These are phyloP conservation scores for Siderastrea siderea DNA, from an alignment of 92 coral and sea anemone species.

Conservation along the genomic window DNA sequence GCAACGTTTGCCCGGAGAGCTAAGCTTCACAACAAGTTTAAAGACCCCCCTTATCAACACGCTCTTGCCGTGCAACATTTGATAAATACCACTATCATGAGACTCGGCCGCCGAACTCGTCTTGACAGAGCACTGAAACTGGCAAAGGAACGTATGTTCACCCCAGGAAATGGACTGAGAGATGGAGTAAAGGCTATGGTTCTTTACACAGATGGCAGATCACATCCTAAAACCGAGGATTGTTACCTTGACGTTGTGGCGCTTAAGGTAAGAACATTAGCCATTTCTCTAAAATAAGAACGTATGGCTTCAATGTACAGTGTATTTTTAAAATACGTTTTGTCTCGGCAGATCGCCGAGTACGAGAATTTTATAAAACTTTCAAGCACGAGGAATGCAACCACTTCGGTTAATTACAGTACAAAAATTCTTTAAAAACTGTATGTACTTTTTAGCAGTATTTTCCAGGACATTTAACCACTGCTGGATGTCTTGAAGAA, in stretches of 20 bases:
- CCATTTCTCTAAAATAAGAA: background rate
- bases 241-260: background rate
- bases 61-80: background rate
- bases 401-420: no score
- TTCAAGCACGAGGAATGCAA: no score
- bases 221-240: background rate
- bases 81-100: background rate
- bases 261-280: background rate
- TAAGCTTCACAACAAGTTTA: conserved; percentile 13
- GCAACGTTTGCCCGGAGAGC: background rate
- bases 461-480: no score
- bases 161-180: background rate
- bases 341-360: no score
- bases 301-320: background rate
- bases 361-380: no score
- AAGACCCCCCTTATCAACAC: background rate
- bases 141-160: background rate
- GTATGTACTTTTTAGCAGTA: no score
- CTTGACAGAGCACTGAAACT: background rate
- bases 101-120: background rate
- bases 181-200: background rate
- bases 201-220: conserved; percentile 13
- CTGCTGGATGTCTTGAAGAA: no score
- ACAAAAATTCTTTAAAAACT: no score
- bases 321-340: background rate